Percentiles rank a stretch among this genome's conserved stretches.
These are phyloP conservation scores for Conistra vaccinii DNA, from an alignment of 2,888 invertebrate genomes.

Conservation along the genomic window DNA sequence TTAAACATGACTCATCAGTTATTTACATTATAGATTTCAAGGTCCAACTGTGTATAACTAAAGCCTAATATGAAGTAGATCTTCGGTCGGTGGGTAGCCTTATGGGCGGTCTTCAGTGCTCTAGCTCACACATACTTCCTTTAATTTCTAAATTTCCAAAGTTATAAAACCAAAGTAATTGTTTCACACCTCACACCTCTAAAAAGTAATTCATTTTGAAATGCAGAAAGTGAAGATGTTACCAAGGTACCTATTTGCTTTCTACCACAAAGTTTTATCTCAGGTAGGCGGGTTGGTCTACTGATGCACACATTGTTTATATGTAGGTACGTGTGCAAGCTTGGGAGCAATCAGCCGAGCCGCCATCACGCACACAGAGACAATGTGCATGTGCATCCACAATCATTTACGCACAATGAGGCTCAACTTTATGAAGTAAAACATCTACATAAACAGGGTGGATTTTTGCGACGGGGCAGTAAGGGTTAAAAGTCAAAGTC, in stretches of 20 bases:
- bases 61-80: not conserved
- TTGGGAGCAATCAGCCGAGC: not conserved
- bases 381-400: not conserved
- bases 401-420: no score
- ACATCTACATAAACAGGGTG: no score
- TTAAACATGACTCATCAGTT: not conserved
- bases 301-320: not conserved
- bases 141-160: not conserved
- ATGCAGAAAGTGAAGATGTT: not conserved
- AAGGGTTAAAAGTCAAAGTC: no score
- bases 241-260: no score
- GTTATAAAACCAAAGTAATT: no score
- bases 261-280: not conserved
- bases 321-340: not conserved
- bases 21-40: no score
- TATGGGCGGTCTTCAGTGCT: no score
- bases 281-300: no score
- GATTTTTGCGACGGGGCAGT: no score
- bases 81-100: no score
- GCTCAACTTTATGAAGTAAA: not conserved
- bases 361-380: no score
- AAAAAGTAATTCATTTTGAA: not conserved
- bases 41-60: not conserved
- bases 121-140: not conserved
- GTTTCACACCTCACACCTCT: not conserved